Evolutionary conservation across 2,113 vertebrate species (phyloP).

Genomic region (Shinisaurus crocodilurus): DNA sequence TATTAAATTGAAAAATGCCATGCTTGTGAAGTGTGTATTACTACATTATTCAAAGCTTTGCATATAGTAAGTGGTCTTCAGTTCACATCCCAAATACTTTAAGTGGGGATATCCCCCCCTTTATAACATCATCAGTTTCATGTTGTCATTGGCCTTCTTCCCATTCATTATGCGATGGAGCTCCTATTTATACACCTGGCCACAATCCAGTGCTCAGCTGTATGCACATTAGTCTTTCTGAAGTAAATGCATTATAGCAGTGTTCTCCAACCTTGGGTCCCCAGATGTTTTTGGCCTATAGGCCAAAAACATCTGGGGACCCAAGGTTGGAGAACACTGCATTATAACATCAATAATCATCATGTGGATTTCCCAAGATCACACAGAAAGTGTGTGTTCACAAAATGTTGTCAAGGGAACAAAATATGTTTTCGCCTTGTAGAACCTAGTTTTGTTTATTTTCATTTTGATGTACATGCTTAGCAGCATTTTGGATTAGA

Average conservation of each 20-base stretch:
- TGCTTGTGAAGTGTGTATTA: slow-evolving; percentile 37
- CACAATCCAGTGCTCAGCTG: neutral
- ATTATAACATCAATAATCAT: neutral
- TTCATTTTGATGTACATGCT: neutral
- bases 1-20: slow-evolving; percentile 49
- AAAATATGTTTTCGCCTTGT: neutral
- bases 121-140: neutral
- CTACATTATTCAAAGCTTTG: slow-evolving; percentile 45
- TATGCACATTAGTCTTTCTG: neutral
- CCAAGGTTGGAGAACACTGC: no score
- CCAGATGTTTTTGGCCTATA: no score
- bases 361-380: neutral
- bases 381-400: neutral
- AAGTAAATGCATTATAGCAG: neutral
- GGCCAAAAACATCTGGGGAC: no score
- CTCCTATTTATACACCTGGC: neutral
- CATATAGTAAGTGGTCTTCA: neutral
- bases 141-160: neutral
- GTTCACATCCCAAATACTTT: slow-evolving; percentile 25
- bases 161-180: neutral
- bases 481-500: neutral
- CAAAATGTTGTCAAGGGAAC: neutral
- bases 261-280: no score
- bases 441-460: neutral
- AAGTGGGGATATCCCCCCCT: neutral